Evolutionary conservation across 2,113 vertebrate species (phyloP), one percentile per base, ranked within the genome.

Genomic region (Plectropomus leopardus): DNA sequence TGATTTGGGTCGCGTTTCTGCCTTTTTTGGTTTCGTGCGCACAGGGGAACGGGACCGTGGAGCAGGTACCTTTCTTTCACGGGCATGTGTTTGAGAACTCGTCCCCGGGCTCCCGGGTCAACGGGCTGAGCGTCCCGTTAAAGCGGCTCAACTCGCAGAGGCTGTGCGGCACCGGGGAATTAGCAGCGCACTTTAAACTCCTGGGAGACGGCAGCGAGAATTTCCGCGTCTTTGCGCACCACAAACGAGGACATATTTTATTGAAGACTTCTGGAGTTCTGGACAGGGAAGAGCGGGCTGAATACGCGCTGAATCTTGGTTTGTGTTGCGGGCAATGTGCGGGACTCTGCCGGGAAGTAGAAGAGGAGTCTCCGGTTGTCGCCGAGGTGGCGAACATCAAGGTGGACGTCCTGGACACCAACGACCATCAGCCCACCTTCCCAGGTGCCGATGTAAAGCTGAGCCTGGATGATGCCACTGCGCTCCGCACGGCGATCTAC

Each of bases 61-160:
- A 93, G n/a, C 91, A 82, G 70, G 87, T 83, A 36, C 96, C 96
- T 8, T 94, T 95, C 24, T 97, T 97, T 82, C 92, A 93, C 40
- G 96, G 96, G 13, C 95, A 96, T 57, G 95, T 97, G 13, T 94
- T 93, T 67, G 97, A 97, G 88, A 97, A 97, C 95, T 95, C 95
- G 0, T 93, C 96, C n/a, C 89, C 94, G 40, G 96, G 96, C 45
- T 95, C 95, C 8, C 92, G 95, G 70, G 96, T 97, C 78, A 94
- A 93, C 73, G 97, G 96, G 24, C 90, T 97, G 55, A 96, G 93
- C 83, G 93, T 97, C 82, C 96, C 96, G 16, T 85, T 96, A 63
- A 95, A 93, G 76, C 94, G 96, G 55, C 86, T 96, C 54, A 95
- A 94, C 82, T 87, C 92, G 32, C 90, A 93, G 73, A 89, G 88